phyloP scores from a whole-genome alignment of 2,888 invertebrate species.

The Tachina grossa region DNA sequence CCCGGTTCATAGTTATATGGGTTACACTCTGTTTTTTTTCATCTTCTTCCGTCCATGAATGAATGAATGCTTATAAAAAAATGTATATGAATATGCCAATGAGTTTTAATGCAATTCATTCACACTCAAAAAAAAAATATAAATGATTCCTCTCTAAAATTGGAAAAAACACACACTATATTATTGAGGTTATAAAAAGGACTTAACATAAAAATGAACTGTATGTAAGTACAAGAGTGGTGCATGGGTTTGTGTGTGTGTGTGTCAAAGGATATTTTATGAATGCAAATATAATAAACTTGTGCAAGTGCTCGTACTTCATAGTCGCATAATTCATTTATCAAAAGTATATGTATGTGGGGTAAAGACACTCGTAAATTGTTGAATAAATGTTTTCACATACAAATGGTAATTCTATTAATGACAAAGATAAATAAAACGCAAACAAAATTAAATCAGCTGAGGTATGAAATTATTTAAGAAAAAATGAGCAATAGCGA shows the following conservation, averaged over 20 bases:
- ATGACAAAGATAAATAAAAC: slow-evolving; percentile 25
- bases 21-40: background rate
- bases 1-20: slow-evolving; percentile 30
- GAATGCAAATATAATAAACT: slow-evolving; percentile 63
- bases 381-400: slow-evolving; percentile 32
- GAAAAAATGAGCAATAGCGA: slow-evolving; percentile 16
- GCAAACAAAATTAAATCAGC: background rate
- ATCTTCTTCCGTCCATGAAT: slow-evolving; percentile 10
- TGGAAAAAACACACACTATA: slow-evolving; percentile 29
- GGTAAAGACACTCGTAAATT: slow-evolving; percentile 32
- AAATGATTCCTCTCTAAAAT: slow-evolving; percentile 26
- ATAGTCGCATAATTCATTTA: slow-evolving; percentile 56
- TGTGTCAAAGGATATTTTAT: slow-evolving; percentile 54
- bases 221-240: background rate
- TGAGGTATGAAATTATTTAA: slow-evolving; percentile 17
- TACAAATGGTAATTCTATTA: slow-evolving; percentile 38
- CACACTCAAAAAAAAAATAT: slow-evolving; percentile 7
- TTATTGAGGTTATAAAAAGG: slow-evolving; percentile 59
- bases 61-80: slow-evolving; percentile 19
- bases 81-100: slow-evolving; percentile 59
- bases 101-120: slow-evolving; percentile 48
- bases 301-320: slow-evolving; percentile 38
- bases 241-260: slow-evolving; percentile 4
- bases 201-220: slow-evolving; percentile 48
- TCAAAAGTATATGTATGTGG: slow-evolving; percentile 51